Percentiles rank a stretch among this genome's conserved stretches.
These are phyloP conservation scores for Drosophila lini DNA, from an alignment of 1,140 invertebrate species.

Conservation along the genomic window DNA sequence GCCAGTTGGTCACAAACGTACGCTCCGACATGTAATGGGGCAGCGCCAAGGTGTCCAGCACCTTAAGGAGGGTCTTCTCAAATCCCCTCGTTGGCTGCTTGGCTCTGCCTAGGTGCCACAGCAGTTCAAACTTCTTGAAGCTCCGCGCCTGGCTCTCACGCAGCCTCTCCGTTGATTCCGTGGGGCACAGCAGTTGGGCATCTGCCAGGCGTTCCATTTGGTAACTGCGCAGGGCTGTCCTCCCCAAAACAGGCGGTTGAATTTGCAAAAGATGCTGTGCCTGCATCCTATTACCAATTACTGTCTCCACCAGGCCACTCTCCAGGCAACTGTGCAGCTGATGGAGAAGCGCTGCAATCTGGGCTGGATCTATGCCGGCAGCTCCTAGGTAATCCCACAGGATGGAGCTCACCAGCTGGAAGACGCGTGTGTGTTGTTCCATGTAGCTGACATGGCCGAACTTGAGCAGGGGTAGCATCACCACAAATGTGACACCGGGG, in stretches of 20 bases:
- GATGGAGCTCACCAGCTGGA: slow-evolving; percentile 86
- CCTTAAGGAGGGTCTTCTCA: slow-evolving; percentile 79
- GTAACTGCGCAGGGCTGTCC: slow-evolving; percentile 50
- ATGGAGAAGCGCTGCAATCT: slow-evolving; percentile 74
- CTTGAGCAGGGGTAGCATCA: slow-evolving; percentile 89
- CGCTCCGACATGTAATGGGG: slow-evolving; percentile 81
- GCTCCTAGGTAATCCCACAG: slow-evolving; percentile 81
- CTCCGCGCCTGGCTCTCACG: slow-evolving; percentile 86
- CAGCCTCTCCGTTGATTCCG: slow-evolving; percentile 59
- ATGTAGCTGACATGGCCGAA: slow-evolving; percentile 88
- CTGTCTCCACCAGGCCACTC: slow-evolving; percentile 78
- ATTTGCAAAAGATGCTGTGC: slow-evolving; percentile 71
- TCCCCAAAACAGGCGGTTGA: slow-evolving; percentile 18
- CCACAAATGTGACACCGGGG: slow-evolving; percentile 87
- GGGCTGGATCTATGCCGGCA: slow-evolving; percentile 59
- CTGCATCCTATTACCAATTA: slow-evolving; percentile 80
- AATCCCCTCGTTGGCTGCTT: slow-evolving; percentile 84
- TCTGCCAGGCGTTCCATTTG: slow-evolving; percentile 71
- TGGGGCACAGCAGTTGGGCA: slow-evolving; percentile 74
- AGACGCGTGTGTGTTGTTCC: slow-evolving; percentile 88
- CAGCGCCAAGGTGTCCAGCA: slow-evolving; percentile 74
- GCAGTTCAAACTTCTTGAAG: slow-evolving; percentile 90
- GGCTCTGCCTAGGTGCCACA: slow-evolving; percentile 93
- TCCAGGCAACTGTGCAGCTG: slow-evolving; percentile 82
- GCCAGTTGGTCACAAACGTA: slow-evolving; percentile 84